Conservation (phyloP, 2,888 invertebrate species). For the Spisula solida region DNA sequence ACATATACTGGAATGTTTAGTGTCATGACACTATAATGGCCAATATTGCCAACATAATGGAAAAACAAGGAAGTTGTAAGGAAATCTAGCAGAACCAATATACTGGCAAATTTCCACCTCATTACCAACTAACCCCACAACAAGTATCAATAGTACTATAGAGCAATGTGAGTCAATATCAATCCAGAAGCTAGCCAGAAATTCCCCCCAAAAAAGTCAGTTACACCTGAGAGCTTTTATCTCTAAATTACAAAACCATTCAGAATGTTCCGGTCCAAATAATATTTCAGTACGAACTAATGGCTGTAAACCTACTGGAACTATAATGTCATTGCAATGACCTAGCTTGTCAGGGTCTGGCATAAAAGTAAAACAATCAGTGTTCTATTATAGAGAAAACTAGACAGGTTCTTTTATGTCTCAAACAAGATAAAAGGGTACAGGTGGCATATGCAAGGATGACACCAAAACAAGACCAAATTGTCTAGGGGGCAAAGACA, state of each 20-base stretch:
- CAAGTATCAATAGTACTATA: slow-evolving; percentile 1
- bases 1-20: background rate
- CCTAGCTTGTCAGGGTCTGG: no score
- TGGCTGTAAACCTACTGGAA: no score
- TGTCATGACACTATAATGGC: background rate
- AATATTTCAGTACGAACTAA: background rate
- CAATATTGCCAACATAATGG: background rate
- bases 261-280: background rate
- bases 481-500: no score
- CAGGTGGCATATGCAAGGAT: no score
- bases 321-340: no score
- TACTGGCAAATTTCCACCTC: slow-evolving; percentile 38
- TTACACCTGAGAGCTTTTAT: background rate
- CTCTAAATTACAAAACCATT: background rate
- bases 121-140: slow-evolving; percentile 36
- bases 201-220: background rate
- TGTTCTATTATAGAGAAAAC: no score
- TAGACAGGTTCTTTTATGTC: no score
- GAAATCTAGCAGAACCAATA: slow-evolving; percentile 47
- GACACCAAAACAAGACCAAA: no score
- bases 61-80: slow-evolving; percentile 11
- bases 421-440: no score
- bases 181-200: background rate
- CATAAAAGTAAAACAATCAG: no score
- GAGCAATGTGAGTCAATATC: slow-evolving; percentile 34